Conservation (phyloP, 2,888 invertebrate species). For the Schizaphis graminum region DNA sequence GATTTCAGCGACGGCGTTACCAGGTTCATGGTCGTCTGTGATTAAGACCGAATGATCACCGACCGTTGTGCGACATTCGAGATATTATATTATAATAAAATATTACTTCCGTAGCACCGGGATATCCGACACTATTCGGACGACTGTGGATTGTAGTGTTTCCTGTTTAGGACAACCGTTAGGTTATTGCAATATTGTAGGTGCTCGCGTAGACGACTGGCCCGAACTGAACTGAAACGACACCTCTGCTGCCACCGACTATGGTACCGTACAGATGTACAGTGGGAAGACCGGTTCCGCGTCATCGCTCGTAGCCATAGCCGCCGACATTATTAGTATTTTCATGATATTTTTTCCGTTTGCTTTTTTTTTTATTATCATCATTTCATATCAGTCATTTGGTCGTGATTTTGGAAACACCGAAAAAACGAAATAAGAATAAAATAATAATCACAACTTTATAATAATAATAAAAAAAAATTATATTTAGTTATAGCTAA, state of each 20-base stretch:
- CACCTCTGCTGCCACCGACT: neutral
- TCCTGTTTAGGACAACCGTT: neutral
- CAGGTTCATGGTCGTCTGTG: constrained; percentile 6
- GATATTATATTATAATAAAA: neutral
- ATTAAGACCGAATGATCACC: neutral
- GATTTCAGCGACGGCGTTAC: neutral
- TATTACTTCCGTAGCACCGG: neutral
- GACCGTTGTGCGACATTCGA: neutral
- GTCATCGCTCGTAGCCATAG: neutral
- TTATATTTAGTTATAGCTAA: no score
- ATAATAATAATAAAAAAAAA: no score
- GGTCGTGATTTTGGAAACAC: neutral
- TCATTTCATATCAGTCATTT: neutral
- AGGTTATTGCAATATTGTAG: neutral
- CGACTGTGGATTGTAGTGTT: neutral
- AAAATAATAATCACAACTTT: no score
- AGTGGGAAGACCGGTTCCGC: constrained; percentile 57
- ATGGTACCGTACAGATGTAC: neutral
- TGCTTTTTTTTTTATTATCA: neutral
- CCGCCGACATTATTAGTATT: neutral
- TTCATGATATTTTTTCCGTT: neutral
- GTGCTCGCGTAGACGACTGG: neutral
- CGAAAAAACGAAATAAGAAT: neutral
- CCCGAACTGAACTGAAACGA: constrained; percentile 50
- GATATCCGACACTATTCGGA: neutral